Evolutionary conservation across 2,113 vertebrate species (phyloP).

Genomic region (Takifugu bimaculatus): DNA sequence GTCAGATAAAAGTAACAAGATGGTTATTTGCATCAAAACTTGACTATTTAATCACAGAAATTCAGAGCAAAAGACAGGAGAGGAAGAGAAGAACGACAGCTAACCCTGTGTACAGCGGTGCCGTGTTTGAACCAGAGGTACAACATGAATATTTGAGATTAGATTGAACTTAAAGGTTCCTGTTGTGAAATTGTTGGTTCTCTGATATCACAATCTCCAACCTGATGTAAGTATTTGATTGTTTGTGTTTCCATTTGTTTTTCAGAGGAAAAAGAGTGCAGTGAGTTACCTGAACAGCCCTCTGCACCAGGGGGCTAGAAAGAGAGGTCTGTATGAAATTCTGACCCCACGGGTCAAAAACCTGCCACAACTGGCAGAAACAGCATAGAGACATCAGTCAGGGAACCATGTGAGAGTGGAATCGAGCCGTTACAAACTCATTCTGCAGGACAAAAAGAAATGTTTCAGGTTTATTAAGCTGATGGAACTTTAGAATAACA

Average conservation of each 20-base stretch:
- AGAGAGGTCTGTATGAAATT: slow-evolving; percentile 85
- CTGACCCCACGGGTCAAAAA: background rate
- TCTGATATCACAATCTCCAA: too few relatives aligned
- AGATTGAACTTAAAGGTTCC: too few relatives aligned
- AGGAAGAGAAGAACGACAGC: slow-evolving; percentile 97
- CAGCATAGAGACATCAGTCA: background rate
- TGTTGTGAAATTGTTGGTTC: too few relatives aligned
- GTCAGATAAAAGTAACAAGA: background rate
- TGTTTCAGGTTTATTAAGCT: background rate
- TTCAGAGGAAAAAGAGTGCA: slow-evolving; percentile 95
- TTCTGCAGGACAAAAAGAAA: background rate
- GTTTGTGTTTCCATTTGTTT: slow-evolving; percentile 2
- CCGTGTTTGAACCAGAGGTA: slow-evolving; percentile 98
- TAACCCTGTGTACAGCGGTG: slow-evolving; percentile 97
- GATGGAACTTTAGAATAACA: background rate
- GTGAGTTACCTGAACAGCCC: slow-evolving; percentile 98
- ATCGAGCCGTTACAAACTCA: too few relatives aligned
- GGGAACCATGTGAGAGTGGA: too few relatives aligned
- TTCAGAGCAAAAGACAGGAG: slow-evolving; percentile 97
- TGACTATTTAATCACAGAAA: slow-evolving; percentile 76
- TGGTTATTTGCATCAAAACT: background rate
- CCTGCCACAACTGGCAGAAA: background rate
- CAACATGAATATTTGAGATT: too few relatives aligned
- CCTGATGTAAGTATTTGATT: too few relatives aligned
- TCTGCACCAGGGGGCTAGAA: slow-evolving; percentile 93